Evolutionary conservation across 2,113 vertebrate genomes (phyloP).

Genomic region (Ctenomys sociabilis): DNA sequence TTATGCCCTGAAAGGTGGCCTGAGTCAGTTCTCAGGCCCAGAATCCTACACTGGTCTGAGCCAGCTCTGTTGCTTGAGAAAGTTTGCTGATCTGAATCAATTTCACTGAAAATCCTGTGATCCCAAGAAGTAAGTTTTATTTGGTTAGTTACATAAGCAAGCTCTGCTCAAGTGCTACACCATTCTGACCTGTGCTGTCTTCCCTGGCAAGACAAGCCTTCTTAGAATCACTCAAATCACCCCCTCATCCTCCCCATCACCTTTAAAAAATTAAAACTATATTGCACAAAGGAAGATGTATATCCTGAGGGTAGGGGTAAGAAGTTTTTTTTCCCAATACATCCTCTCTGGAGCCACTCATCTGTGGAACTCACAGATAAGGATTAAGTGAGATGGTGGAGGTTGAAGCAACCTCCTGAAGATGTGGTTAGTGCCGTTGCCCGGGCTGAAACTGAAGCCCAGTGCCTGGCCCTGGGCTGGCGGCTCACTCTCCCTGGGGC

Average conservation of each 20-base stretch:
- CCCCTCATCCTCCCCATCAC: background rate
- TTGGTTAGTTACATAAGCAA: slow-evolving; percentile 68
- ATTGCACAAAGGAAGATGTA: background rate
- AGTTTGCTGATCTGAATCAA: slow-evolving; percentile 54
- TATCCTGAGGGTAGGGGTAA: background rate
- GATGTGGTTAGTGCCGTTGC: background rate
- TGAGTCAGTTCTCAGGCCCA: background rate
- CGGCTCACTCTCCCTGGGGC: background rate
- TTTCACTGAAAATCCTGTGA: slow-evolving; percentile 49
- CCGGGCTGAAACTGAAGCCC: background rate
- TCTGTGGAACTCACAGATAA: background rate
- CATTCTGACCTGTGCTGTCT: slow-evolving; percentile 51
- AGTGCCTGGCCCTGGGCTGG: background rate
- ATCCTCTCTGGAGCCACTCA: background rate
- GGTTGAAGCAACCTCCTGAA: background rate
- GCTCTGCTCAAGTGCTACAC: slow-evolving; percentile 35
- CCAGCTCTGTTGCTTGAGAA: background rate
- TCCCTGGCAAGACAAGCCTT: background rate
- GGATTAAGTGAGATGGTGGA: background rate
- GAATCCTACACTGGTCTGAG: background rate
- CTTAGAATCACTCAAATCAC: background rate
- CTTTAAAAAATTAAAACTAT: background rate
- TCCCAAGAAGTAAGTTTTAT: slow-evolving; percentile 62
- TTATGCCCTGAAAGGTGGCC: background rate
- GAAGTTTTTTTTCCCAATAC: background rate